Evolutionary conservation across 1,140 invertebrate species (phyloP), one percentile per base, ranked within the genome.

Genomic region (Chironomus striatipennis): DNA sequence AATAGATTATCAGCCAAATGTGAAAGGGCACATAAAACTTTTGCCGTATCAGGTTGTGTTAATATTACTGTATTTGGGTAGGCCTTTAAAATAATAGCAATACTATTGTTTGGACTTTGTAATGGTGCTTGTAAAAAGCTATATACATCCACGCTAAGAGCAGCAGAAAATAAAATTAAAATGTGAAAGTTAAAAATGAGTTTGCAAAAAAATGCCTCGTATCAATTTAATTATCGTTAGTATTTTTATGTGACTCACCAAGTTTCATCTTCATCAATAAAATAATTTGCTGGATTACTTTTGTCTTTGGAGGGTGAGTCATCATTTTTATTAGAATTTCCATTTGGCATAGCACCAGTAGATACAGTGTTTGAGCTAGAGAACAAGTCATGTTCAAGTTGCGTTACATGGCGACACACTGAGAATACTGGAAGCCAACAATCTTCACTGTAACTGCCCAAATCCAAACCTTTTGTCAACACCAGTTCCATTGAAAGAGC

Each of bases 351-450:
- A 75, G 24, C 24, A 34, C 81, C 75, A 76, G 84, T 78, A 21
- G 85, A 76, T 80, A 81, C 5, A 86, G 77, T 7, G 80, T 77
- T 8, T 83, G 81, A 78, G 85, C 87, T 78, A 87, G 85, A 85
- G 76, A 95, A 96, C 76, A 95, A 89, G 2, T 90, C 90, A 80
- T 95, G 93, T 79, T 97, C 95, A 77, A 97, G 82, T 77, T 91
- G 91, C n/a, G 92, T 90, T 34, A 96, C 92, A 79, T 95, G 94
- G n/a, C 94, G 87, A 79, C 93, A 96, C 8, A 89, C 95, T 81
- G 90, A 90, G 80, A 98, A 96, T 75, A 98, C 92, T 81, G 96
- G 94, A 43, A 91, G 90, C 96, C 96, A 98, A 79, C 94, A 97
- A 76, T 96, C 93, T 57, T 91, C 87, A 34, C 93, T 92, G 79